These are phyloP conservation scores for Desmophyllum pertusum DNA, from an alignment of 92 coral and sea anemone genomes.

Conservation along the genomic window DNA sequence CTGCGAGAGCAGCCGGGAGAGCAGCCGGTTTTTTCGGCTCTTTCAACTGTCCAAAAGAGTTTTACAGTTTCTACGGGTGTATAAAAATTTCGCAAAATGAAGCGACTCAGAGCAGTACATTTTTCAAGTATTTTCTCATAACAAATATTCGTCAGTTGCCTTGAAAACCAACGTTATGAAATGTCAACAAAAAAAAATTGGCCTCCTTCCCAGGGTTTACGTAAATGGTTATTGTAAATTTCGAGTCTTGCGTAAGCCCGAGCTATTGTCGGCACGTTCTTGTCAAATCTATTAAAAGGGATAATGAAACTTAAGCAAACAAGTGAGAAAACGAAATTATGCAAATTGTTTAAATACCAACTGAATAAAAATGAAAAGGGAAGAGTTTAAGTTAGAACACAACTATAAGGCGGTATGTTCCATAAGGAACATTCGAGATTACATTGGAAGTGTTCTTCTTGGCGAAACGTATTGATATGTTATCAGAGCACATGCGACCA, in stretches of 20 bases:
- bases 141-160: neutral
- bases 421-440: neutral
- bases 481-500: neutral
- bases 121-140: neutral
- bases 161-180: neutral
- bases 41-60: too few species aligned
- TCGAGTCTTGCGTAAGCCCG: neutral
- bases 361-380: neutral
- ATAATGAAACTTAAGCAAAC: neutral
- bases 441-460: neutral
- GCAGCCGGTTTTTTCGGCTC: too few species aligned
- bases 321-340: neutral
- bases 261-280: neutral
- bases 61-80: too few species aligned
- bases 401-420: neutral
- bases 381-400: too few species aligned
- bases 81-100: too few species aligned
- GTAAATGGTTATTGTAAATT: neutral
- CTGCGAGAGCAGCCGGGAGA: too few species aligned
- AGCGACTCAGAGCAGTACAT: neutral
- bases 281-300: constrained; percentile 14
- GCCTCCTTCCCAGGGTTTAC: neutral
- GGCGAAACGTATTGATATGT: neutral
- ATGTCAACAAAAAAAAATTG: constrained; percentile 11
- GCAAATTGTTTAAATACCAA: neutral